Base-by-base conservation (phyloP, 92 coral and sea anemone species). In the Bergia puertoricense region DNA sequence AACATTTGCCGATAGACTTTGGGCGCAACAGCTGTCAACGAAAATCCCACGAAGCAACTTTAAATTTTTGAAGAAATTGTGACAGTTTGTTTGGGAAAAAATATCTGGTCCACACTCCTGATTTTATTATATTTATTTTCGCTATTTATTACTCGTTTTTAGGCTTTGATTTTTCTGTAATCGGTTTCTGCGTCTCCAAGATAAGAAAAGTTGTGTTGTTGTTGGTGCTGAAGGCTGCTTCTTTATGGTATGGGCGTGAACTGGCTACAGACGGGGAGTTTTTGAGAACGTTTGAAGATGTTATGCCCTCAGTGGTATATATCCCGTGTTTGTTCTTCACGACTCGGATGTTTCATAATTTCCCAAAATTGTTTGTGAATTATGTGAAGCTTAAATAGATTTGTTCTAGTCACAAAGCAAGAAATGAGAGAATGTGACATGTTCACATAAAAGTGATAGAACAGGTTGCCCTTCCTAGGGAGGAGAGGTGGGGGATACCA, bases 11-110 rank as follows among this genome's bases (percentile, higher is more conserved):
- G 13, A 16, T 56, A 80, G 85, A 50, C 85, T 48, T 57, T 30
- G 40, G 14, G 16, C 16, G 36, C n/a, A 22, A 42, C 59, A 83
- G 77, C 86, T 83, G 86, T 83, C 86, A 83, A 82, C 41, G 16
- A 39, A 74, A 77, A 65, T 8, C 38, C 20, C 43, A 82, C 20
- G 15, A 82, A 2, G 42, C 42, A 18, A 46, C 43, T 62, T 20
- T 20, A 44, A 62, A 23, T 8, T 18, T 43, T 4, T 79, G 85
- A 57, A 39, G 15, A 83, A 83, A 23, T 44, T 20, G 18, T 56
- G 13, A 81, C 85, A 43, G 48, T 38, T 82, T 66, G 71, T 39
- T 57, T 72, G 69, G 13, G 69, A 62, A 5, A 62, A 57, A 57
- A 6, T 16, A 16, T 9, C 20, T 57, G 22, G 66, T 16, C 30